These are phyloP conservation scores for Ochropleura plecta DNA, from an alignment of 2,888 invertebrate species.

Conservation along the genomic window DNA sequence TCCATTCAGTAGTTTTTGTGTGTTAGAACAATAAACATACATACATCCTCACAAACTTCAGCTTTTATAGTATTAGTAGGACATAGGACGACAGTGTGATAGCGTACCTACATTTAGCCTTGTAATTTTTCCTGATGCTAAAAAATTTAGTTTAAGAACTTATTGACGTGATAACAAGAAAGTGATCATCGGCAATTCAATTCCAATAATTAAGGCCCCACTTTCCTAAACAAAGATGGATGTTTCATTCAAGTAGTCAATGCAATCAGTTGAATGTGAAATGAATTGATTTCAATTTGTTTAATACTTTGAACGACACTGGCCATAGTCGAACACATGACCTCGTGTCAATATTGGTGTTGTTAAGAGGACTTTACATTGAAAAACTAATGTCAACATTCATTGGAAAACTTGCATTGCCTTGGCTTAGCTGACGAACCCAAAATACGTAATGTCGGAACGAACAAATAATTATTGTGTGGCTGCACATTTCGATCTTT, in stretches of 20 bases:
- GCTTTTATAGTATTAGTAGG: neutral
- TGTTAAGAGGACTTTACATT: constrained; percentile 30
- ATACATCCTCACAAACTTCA: too few relatives aligned
- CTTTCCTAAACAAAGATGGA: constrained; percentile 44
- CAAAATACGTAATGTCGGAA: neutral
- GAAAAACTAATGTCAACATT: constrained; percentile 15
- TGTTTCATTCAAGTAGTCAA: constrained; percentile 43
- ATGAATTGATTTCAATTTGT: constrained; percentile 58
- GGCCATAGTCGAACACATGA: constrained; percentile 15
- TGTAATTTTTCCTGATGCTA: neutral
- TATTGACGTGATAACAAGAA: neutral
- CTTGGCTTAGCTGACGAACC: neutral
- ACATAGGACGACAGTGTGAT: neutral
- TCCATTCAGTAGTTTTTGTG: too few relatives aligned
- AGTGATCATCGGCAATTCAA: constrained; percentile 4
- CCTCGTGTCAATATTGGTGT: constrained; percentile 41
- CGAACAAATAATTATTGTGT: neutral
- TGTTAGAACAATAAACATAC: too few relatives aligned
- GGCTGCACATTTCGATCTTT: neutral
- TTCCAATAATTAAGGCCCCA: constrained; percentile 27
- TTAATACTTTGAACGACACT: constrained; percentile 24
- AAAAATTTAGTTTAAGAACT: neutral
- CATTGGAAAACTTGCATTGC: constrained; percentile 4
- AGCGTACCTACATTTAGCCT: neutral
- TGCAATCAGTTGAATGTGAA: constrained; percentile 55